phyloP scores from a whole-genome alignment of 2,113 vertebrate species.

The Stigmatopora argus region DNA sequence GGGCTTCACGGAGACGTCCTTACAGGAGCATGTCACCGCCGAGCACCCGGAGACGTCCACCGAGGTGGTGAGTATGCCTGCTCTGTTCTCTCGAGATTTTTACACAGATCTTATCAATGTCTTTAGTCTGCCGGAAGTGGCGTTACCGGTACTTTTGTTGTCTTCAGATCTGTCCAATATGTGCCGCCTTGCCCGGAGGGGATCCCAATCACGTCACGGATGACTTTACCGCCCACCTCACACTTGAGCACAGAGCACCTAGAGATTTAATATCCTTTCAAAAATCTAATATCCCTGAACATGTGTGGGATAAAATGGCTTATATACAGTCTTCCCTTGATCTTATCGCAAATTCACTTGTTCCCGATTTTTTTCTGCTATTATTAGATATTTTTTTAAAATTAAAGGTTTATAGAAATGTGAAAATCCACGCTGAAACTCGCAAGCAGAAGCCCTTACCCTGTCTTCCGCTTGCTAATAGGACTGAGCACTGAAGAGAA shows the following conservation, averaged over 20 bases:
- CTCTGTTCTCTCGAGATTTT: neutral
- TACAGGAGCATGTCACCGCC: slow-evolving; percentile 97
- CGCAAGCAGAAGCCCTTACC: too few species aligned
- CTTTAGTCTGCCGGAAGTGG: neutral
- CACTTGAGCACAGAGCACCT: slow-evolving; percentile 98
- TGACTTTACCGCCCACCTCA: slow-evolving; percentile 98
- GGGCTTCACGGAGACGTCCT: slow-evolving; percentile 94
- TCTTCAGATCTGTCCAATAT: slow-evolving; percentile 97
- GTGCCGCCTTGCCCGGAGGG: slow-evolving; percentile 96
- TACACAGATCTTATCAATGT: neutral
- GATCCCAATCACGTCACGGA: slow-evolving; percentile 99
- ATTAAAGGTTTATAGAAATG: too few species aligned
- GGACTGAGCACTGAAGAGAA: too few species aligned
- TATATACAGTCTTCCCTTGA: too few species aligned
- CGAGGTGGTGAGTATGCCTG: slow-evolving; percentile 86
- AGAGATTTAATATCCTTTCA: slow-evolving; percentile 99
- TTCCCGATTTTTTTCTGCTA: too few species aligned
- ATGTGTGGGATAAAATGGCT: neutral
- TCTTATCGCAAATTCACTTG: too few species aligned
- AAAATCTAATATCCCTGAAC: neutral
- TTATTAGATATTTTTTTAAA: too few species aligned
- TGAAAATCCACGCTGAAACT: too few species aligned
- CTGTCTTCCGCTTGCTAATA: too few species aligned
- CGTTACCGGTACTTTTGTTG: slow-evolving; percentile 20
- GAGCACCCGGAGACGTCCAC: slow-evolving; percentile 97